These are phyloP conservation scores for Calcarius lapponicus DNA, from an alignment of 2,797 vertebrate genomes.

Conservation along the genomic window DNA sequence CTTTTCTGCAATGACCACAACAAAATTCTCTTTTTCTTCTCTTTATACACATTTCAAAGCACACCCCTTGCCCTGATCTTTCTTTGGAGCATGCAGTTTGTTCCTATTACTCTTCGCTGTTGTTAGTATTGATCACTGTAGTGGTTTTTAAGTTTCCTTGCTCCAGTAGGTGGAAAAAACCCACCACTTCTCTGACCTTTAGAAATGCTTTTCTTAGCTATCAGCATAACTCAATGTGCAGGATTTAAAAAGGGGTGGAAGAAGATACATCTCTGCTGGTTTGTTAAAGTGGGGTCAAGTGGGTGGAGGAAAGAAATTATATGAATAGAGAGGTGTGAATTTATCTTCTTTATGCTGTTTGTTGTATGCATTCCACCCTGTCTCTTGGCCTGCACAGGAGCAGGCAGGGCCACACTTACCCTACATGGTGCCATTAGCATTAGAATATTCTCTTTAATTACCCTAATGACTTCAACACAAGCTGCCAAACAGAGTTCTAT, in stretches of 20 bases:
- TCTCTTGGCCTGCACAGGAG: background rate
- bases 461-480: background rate
- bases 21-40: background rate
- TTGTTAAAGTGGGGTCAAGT: background rate
- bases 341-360: background rate
- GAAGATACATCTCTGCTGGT: background rate
- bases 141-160: background rate
- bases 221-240: background rate
- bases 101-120: background rate
- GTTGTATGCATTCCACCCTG: background rate
- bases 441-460: background rate
- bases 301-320: background rate
- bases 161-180: background rate
- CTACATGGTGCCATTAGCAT: background rate
- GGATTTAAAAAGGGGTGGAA: background rate
- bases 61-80: background rate
- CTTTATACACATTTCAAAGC: background rate
- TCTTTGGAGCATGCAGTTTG: background rate
- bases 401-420: background rate
- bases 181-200: background rate
- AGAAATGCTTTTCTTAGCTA: background rate
- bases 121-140: background rate
- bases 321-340: background rate
- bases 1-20: background rate
- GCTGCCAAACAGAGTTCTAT: background rate